These are phyloP conservation scores for Eueremaeus valkanovi DNA, from an alignment of 2,888 invertebrate genomes.

Conservation along the genomic window DNA sequence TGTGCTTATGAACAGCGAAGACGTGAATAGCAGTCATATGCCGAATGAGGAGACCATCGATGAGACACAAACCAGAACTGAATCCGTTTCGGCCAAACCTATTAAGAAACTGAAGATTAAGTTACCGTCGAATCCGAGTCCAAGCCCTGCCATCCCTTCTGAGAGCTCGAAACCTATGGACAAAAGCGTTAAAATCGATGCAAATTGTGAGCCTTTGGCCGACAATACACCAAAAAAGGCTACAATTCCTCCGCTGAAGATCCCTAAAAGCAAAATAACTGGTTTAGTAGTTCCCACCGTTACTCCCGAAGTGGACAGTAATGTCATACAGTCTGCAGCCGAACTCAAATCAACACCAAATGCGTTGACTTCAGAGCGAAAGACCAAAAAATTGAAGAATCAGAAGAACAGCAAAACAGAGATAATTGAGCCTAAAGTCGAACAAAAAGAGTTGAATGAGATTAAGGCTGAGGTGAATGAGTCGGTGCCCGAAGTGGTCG, in stretches of 20 bases:
- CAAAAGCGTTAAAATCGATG: conserved; percentile 36
- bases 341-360: no score
- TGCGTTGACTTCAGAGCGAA: neutral
- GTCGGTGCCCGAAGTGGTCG: neutral
- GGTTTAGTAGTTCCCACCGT: conserved; percentile 8
- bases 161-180: no score
- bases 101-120: conserved; percentile 20
- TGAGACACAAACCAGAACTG: neutral
- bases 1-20: no score
- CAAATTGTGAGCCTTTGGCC: conserved; percentile 50
- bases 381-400: neutral
- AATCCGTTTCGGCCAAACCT: neutral
- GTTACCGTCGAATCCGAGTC: neutral
- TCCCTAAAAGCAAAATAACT: conserved; percentile 22
- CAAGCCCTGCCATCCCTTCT: neutral
- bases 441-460: neutral
- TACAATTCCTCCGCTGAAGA: conserved; percentile 23
- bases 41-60: conserved; percentile 3
- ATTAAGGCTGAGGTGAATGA: neutral
- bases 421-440: neutral
- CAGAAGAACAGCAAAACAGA: neutral
- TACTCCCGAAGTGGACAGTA: neutral
- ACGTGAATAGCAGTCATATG: no score
- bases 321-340: neutral
- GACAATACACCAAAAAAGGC: neutral